Evolutionary conservation across 2,888 invertebrate species (phyloP).

Genomic region (Anoplius nigerrimus): DNA sequence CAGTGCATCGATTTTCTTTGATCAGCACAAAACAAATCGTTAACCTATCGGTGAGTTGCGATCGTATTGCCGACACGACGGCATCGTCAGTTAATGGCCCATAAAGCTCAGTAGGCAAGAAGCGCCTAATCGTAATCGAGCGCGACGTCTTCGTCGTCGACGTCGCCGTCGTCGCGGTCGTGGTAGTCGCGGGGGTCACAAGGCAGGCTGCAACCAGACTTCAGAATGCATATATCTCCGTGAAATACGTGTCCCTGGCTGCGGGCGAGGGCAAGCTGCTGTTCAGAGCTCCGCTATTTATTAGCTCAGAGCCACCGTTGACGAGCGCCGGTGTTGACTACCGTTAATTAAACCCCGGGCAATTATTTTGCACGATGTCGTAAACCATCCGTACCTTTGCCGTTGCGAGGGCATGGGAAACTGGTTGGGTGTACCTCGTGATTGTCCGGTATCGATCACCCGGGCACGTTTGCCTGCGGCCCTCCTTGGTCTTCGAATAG

Average conservation of each 20-base stretch:
- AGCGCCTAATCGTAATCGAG: too few relatives aligned
- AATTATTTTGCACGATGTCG: constrained; percentile 54
- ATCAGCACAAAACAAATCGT: too few relatives aligned
- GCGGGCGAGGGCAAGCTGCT: constrained; percentile 31
- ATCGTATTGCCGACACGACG: too few relatives aligned
- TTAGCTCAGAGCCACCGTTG: constrained; percentile 48
- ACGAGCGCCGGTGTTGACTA: constrained; percentile 51
- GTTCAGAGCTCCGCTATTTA: constrained; percentile 46
- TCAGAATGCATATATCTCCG: constrained; percentile 43
- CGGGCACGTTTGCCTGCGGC: background rate
- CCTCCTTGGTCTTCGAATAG: background rate
- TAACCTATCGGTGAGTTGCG: too few relatives aligned
- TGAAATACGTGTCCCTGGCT: constrained; percentile 47
- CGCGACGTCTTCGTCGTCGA: too few relatives aligned
- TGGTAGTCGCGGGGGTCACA: too few relatives aligned
- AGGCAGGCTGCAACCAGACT: constrained; percentile 17
- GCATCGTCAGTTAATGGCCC: too few relatives aligned
- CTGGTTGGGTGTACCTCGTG: constrained; percentile 21
- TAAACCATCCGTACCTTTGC: constrained; percentile 45
- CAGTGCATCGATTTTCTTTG: too few relatives aligned
- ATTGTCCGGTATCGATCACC: constrained; percentile 43
- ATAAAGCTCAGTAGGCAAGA: too few relatives aligned
- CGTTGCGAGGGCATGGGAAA: background rate
- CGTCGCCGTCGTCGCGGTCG: too few relatives aligned
- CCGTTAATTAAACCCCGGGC: constrained; percentile 54